phyloP scores from a whole-genome alignment of 2,113 vertebrate species.

The Sardina pilchardus region DNA sequence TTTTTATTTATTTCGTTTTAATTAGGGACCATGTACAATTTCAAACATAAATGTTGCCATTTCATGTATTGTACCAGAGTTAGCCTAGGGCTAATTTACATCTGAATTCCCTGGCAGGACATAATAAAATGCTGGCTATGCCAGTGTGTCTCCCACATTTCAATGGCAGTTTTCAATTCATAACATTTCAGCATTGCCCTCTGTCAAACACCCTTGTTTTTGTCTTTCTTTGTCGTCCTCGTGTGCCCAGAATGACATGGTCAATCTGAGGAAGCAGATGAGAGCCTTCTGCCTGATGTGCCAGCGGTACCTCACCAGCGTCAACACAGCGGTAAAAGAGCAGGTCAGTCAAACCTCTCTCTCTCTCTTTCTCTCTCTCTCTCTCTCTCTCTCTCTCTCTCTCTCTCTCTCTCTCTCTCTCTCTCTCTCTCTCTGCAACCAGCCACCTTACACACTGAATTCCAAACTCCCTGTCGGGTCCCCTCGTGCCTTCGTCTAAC shows the following conservation, averaged over 20 bases:
- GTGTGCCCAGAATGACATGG: conserved; percentile 84
- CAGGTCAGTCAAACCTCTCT: conserved; percentile 75
- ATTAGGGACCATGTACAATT: too few relatives aligned
- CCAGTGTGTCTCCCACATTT: too few relatives aligned
- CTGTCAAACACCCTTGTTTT: background rate
- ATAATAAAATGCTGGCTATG: too few relatives aligned
- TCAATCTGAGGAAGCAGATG: conserved; percentile 95
- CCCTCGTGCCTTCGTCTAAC: background rate
- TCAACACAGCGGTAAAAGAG: conserved; percentile 98
- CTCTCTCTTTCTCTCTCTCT: background rate
- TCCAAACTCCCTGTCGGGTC: background rate
- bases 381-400: background rate
- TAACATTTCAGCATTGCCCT: background rate
- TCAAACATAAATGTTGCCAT: too few relatives aligned
- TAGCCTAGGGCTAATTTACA: too few relatives aligned
- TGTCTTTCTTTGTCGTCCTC: conserved; percentile 23
- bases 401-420: background rate
- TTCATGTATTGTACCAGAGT: too few relatives aligned
- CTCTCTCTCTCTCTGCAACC: background rate
- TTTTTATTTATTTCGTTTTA: too few relatives aligned
- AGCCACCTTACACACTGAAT: too few relatives aligned
- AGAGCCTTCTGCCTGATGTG: conserved; percentile 98
- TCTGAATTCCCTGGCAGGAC: too few relatives aligned
- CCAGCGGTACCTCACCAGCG: conserved; percentile 96
- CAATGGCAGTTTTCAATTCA: too few relatives aligned